Conservation (phyloP, 1,140 invertebrate genomes). For the Cotesia glomerata region DNA sequence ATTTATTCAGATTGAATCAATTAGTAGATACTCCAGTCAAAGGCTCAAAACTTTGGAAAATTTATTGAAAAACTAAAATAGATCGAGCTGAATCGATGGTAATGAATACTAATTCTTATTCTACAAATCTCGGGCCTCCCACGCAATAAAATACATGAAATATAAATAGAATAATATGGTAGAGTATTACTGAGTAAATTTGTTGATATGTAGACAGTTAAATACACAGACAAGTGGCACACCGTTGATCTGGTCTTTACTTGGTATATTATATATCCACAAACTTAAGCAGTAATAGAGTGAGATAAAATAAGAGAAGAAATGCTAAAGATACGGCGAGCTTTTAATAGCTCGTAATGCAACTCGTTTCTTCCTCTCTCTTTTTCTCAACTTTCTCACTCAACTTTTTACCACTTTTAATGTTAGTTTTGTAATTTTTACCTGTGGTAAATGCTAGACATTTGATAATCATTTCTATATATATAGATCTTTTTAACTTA, state of each 20-base stretch:
- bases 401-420: not conserved
- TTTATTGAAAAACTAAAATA: too few relatives aligned
- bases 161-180: too few relatives aligned
- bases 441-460: not conserved
- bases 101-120: too few relatives aligned
- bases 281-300: not conserved
- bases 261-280: too few relatives aligned
- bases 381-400: not conserved
- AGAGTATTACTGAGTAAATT: too few relatives aligned
- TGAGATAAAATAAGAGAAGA: not conserved
- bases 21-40: too few relatives aligned
- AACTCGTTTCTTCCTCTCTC: not conserved
- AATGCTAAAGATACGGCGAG: not conserved
- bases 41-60: too few relatives aligned
- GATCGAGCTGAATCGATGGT: too few relatives aligned
- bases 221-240: not conserved
- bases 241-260: not conserved
- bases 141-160: too few relatives aligned
- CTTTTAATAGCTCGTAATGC: constrained; percentile 25
- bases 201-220: not conserved
- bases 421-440: not conserved
- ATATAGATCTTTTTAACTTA: not conserved
- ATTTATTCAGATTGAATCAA: too few relatives aligned
- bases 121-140: too few relatives aligned
- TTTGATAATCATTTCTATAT: not conserved